A percentile compares a stretch with the other conserved stretches of the same genome.
Conservation (phyloP, 2,888 invertebrate species). For the Cataglyphis albicans region DNA sequence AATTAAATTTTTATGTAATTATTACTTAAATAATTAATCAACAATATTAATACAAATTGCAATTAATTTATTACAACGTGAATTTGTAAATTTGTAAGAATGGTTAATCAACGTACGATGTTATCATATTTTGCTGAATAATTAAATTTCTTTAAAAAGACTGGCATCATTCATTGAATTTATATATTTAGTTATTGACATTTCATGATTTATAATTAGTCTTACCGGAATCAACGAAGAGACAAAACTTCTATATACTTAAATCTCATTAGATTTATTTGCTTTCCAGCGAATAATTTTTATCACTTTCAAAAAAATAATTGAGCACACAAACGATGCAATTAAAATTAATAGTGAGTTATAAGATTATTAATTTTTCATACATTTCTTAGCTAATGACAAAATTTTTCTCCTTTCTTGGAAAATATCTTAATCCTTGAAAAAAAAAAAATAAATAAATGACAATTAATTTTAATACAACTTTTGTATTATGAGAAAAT, state of each 20-base stretch:
- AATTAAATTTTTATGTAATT: not conserved
- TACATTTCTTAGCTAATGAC: not conserved
- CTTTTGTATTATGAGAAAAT: not conserved
- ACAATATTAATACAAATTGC: not conserved
- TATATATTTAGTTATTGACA: slow-evolving; percentile 62
- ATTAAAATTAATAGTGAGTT: not conserved
- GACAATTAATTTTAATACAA: not conserved
- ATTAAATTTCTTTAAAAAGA: slow-evolving; percentile 13
- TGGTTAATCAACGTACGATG: not conserved
- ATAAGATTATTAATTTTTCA: slow-evolving; percentile 1
- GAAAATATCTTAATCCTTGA: not conserved
- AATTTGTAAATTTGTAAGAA: not conserved
- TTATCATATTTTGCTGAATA: not conserved
- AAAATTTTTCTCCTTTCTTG: not conserved
- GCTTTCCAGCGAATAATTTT: not conserved
- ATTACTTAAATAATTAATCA: not conserved
- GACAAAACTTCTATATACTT: slow-evolving; percentile 28
- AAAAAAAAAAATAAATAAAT: not conserved
- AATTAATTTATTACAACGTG: not conserved
- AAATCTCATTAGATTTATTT: slow-evolving; percentile 34
- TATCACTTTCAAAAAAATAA: slow-evolving; percentile 1
- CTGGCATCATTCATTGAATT: slow-evolving; percentile 61
- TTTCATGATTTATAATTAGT: slow-evolving; percentile 50
- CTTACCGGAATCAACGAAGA: slow-evolving; percentile 34
- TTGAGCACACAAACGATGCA: not conserved